These are phyloP conservation scores for Lathronympha strigana DNA, from an alignment of 2,888 invertebrate genomes.

Conservation along the genomic window DNA sequence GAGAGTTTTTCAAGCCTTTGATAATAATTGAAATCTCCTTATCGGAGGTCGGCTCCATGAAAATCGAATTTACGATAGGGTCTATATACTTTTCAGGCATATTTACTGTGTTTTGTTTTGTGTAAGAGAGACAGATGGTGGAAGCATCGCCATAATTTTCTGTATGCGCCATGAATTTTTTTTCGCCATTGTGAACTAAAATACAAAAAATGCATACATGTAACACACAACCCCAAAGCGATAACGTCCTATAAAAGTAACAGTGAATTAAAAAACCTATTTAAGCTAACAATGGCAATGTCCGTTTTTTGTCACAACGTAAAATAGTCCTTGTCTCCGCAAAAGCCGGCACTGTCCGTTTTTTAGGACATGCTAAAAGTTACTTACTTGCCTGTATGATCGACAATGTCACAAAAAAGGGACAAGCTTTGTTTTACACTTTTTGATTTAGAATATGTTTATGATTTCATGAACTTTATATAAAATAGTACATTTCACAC, in stretches of 20 bases:
- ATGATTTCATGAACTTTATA: not conserved
- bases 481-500: no score
- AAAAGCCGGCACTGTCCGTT: not conserved
- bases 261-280: not conserved
- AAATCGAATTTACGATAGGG: not conserved
- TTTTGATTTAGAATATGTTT: not conserved
- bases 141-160: not conserved
- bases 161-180: not conserved
- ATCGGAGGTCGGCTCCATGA: not conserved
- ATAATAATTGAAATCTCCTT: not conserved
- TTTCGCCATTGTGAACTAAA: not conserved
- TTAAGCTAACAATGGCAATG: not conserved
- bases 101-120: not conserved
- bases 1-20: conserved; percentile 5
- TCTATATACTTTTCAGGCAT: not conserved
- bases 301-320: not conserved
- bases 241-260: not conserved
- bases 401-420: not conserved
- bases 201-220: not conserved
- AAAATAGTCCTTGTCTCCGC: not conserved
- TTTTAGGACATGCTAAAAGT: not conserved
- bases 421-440: not conserved
- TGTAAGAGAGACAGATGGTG: no score
- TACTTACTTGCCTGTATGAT: not conserved
- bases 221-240: not conserved